Evolutionary conservation across 2,888 invertebrate genomes (phyloP).

Genomic region (Cancer borealis): DNA sequence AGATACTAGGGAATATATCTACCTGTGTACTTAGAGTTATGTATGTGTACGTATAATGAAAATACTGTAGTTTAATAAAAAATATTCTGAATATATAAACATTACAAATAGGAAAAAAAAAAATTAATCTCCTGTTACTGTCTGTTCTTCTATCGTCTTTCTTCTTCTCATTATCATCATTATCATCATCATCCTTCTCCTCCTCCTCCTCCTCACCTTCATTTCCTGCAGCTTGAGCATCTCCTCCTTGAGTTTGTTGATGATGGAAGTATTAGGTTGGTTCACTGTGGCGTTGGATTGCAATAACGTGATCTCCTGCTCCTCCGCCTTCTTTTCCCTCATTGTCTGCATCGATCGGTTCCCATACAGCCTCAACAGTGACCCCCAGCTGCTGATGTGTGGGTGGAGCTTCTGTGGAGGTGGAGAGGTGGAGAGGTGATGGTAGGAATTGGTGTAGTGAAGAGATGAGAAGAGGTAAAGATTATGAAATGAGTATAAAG

Average conservation of each 20-base stretch:
- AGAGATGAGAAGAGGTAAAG: not conserved
- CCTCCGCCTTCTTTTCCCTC: constrained; percentile 94
- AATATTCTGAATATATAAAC: too few species aligned
- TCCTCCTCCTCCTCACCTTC: constrained; percentile 78
- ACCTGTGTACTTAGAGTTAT: too few species aligned
- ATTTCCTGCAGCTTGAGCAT: constrained; percentile 88
- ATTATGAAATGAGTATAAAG: not conserved
- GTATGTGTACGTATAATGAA: too few species aligned
- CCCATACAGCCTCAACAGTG: constrained; percentile 94
- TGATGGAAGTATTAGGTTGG: constrained; percentile 94
- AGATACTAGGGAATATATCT: too few species aligned
- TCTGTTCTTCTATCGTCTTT: too few species aligned
- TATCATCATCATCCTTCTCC: not conserved
- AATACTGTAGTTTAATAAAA: too few species aligned
- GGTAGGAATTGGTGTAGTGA: not conserved
- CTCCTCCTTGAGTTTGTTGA: constrained; percentile 90
- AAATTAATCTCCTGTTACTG: too few species aligned
- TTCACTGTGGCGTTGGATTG: constrained; percentile 93
- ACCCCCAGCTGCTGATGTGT: constrained; percentile 96
- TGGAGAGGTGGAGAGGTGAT: not conserved
- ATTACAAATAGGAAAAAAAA: too few species aligned
- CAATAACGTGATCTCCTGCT: constrained; percentile 94
- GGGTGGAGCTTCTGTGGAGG: constrained; percentile 90
- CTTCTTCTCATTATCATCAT: not conserved
- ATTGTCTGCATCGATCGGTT: constrained; percentile 93